Base-by-base conservation (phyloP, 2,113 vertebrate genomes). In the Epinephelus moara region DNA sequence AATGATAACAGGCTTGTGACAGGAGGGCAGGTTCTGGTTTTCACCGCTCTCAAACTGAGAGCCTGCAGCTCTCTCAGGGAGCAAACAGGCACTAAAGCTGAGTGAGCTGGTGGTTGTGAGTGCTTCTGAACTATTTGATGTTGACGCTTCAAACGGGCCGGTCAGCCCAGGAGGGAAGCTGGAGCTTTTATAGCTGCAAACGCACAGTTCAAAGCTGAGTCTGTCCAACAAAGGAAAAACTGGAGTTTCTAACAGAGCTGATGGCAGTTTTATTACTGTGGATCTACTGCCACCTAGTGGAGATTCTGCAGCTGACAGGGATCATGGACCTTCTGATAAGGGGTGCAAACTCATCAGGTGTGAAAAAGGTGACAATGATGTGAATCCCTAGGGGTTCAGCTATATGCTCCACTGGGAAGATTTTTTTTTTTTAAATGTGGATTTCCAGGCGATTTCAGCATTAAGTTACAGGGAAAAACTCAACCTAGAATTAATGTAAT, bases 271-370 rank as follows among this genome's bases (percentile, higher is more conserved):
- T 0, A 78, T 30, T 47, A 49, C 45, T 70, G 76, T 9, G 13
- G n/a, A 19, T 70, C 23, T 81, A 23, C 86, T 83, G 86, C 86
- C 90, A 72, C 47, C 90, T 78, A 40, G 64, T 73, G 90, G 79
- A 18, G 12, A 23, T 5, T 47, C 33, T 37, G 10, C 23, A 55
- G 45, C 30, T 30, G 40, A 1, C 21, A 9, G 10, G 37, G 4
- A 27, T 59, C 14, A 18, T 6, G n/a, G 27, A 9, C 19, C 49
- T 17, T 15, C 7, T 13, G 33, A 37, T 37, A 6, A 37, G 33
- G 33, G 6, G 33, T 37, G 33, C 33, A 37, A 37, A 37, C 33
- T 37, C 33, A 37, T 7, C 33, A 37, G 33, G 33, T 37, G 33
- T 37, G 33, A 37, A 37, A 37, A 37, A 1, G 33, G 33, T 37